Base-by-base conservation (phyloP, 2,888 invertebrate species). In the Tenthredo scrophulariae region DNA sequence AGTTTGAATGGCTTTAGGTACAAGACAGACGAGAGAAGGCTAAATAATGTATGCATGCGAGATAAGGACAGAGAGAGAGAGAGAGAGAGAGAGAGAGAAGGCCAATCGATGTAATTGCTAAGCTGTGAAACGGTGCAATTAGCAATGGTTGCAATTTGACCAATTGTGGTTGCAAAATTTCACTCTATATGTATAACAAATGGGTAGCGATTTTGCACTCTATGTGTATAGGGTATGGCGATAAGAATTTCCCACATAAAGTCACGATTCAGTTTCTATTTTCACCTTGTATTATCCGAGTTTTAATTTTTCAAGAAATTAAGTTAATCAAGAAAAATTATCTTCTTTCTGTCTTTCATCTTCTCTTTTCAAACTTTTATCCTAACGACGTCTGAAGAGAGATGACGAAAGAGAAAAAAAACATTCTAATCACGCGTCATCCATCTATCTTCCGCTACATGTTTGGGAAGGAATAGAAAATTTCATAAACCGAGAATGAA, bases 61-160 rank as follows among this genome's bases (percentile, higher is more conserved):
- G 18, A 54, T 7, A 50, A 54, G 4, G n/a, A n/a, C 29, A n/a
- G 50, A 33, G 33, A 10, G 29, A 29, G 46, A 58, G 33, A 26
- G n/a, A 37, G 9, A 33, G 18, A 6, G 37, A 37, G 58, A 58
- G 18, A 15, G 62, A 22, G 13, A 62, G 62, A 40, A 22, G 22
- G 80, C n/a, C 22, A 80, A 80, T 80, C 80, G 80, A 80, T 80
- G 80, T 80, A 80, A 80, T 80, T 80, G 80, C 80, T 37, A 80
- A 80, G 80, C 80, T 80, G 80, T 80, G 80, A 80, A 80, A 80
- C 58, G 80, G 80, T 80, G 80, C 80, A 80, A 80, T 80, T 80
- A 80, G 58, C 80, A 80, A 58, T 37, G 33, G 80, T 80, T 62
- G 80, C 80, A 80, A 80, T 80, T 80, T 62, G 80, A 22, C 80